Evolutionary conservation across 2,797 vertebrate genomes (phyloP).

Genomic region (Sandelia bainsii): DNA sequence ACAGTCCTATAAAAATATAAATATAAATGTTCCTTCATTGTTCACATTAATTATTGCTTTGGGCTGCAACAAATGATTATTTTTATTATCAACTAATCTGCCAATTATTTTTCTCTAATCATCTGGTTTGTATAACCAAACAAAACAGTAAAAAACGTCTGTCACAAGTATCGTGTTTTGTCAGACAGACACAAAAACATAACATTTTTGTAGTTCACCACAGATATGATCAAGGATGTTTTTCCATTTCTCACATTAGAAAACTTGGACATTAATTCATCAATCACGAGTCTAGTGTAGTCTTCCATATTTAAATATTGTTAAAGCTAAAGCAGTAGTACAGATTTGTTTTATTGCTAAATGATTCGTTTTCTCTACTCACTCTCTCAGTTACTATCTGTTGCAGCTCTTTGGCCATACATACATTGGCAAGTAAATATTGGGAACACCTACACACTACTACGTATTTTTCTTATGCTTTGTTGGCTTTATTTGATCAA

Average conservation of each 20-base stretch:
- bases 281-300: not conserved
- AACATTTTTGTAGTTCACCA: not conserved
- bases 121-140: not conserved
- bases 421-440: too few species aligned
- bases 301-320: not conserved
- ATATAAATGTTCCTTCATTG: not conserved
- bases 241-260: not conserved
- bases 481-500: too few species aligned
- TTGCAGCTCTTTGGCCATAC: not conserved
- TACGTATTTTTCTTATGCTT: too few species aligned
- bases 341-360: not conserved
- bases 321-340: not conserved
- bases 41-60: not conserved
- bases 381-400: conserved; percentile 3
- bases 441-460: too few species aligned
- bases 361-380: not conserved
- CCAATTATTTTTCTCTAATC: not conserved
- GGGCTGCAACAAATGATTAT: not conserved
- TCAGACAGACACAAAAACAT: not conserved
- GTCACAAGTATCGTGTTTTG: not conserved
- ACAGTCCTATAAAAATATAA: conserved; percentile 2
- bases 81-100: not conserved
- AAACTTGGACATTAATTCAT: too few species aligned
- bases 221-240: too few species aligned
- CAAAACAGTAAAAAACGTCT: not conserved